A percentile compares a stretch with the other conserved stretches of the same genome.
Evolutionary conservation across 2,113 vertebrate species (phyloP).

Genomic region (Dasyurus viverrinus): DNA sequence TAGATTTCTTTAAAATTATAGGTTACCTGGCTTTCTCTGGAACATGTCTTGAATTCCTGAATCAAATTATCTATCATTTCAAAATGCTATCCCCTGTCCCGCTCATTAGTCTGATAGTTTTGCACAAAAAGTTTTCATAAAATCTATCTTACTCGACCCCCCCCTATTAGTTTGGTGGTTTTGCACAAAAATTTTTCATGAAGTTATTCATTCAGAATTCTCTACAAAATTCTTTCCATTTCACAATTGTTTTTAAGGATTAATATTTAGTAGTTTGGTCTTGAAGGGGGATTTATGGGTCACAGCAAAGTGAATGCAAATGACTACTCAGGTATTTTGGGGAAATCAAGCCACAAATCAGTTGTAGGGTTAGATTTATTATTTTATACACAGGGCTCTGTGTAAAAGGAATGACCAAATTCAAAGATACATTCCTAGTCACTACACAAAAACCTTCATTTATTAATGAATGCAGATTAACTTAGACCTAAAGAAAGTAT

Average conservation of each 20-base stretch:
- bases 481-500: neutral
- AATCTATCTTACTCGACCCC: too few relatives aligned
- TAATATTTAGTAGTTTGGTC: constrained; percentile 13
- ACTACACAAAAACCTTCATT: neutral
- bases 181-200: neutral
- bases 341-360: neutral
- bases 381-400: neutral
- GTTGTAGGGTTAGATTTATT: neutral
- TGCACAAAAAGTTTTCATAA: neutral
- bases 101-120: neutral
- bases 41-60: constrained; percentile 50
- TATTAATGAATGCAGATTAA: neutral
- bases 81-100: neutral
- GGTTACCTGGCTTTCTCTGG: constrained; percentile 17
- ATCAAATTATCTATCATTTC: constrained; percentile 28
- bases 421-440: neutral
- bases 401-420: neutral
- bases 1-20: constrained; percentile 53
- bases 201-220: neutral
- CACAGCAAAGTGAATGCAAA: constrained; percentile 8
- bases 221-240: neutral
- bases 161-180: too few relatives aligned
- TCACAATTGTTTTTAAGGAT: neutral
- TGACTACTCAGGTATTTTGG: neutral
- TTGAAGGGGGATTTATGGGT: neutral